Conservation (phyloP, 2,113 vertebrate species). For the Ciconia boyciana region DNA sequence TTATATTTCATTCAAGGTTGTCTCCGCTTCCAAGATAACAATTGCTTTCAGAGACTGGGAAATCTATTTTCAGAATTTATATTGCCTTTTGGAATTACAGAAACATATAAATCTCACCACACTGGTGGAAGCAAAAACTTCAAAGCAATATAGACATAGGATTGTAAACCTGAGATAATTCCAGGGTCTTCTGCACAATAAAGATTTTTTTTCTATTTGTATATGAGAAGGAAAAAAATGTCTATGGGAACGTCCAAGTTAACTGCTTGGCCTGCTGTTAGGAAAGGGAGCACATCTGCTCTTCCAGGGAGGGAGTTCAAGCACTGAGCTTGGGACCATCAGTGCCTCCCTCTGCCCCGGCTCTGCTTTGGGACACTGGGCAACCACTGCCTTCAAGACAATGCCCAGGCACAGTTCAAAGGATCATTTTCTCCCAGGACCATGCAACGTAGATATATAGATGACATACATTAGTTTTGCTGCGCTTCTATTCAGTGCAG, state of each 20-base stretch:
- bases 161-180: conserved; percentile 13
- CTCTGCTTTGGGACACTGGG: background rate
- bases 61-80: conserved; percentile 59
- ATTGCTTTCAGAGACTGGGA: conserved; percentile 36
- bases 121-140: background rate
- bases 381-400: background rate
- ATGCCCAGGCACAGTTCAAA: background rate
- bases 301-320: background rate
- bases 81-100: conserved; percentile 26
- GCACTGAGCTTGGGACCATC: background rate
- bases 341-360: background rate
- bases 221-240: background rate
- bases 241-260: background rate
- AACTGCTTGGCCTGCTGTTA: background rate
- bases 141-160: background rate
- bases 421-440: background rate
- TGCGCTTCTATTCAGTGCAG: background rate
- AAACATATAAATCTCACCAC: conserved; percentile 13
- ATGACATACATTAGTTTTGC: background rate
- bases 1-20: conserved; percentile 40
- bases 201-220: background rate
- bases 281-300: background rate
- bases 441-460: rapidly evolving
- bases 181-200: background rate
- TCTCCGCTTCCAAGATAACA: conserved; percentile 14